Base-by-base conservation (phyloP, 2,113 vertebrate genomes). In the Lagenorhynchus albirostris region DNA sequence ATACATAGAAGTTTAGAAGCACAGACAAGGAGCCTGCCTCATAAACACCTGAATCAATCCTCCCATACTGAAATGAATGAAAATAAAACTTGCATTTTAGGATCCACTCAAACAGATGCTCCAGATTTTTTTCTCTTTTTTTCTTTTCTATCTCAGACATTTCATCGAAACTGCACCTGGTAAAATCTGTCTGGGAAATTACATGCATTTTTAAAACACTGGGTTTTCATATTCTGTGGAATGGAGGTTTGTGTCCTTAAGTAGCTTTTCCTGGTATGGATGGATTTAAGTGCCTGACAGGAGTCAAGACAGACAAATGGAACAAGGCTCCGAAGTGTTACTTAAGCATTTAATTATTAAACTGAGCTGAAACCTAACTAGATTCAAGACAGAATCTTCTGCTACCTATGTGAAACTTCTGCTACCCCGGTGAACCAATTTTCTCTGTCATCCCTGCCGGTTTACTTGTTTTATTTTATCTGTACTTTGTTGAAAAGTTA, bases 111-210 rank as follows among this genome's bases (percentile, higher is more conserved):
- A 80, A 95, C 71, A 97, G 83, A 97, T 96, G 96, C 92, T 96
- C 74, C 2, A 15, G 70, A 29, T 50, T 70, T 79, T 71, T 38
- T 67, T 94, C 26, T 81, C 86, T 53, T 41, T 26, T 68, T 9
- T 38, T 31, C 38, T 86, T 71, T 90, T 92, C 62, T 89, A 60
- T 89, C 90, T 70, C 87, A 90, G 95, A 90, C 63, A 67, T 89
- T 97, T 92, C 80, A 97, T 77, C 41, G 17, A 41, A 96, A 94
- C 80, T 92, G 87, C 92, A 97, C 95, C 97, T 95, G 94, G 79
- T 68, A 18, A 96, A 96, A 85, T 97, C 85, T 94, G 77, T 82
- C 91, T 91, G 91, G 33, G 67, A 71, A 96, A 88, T 68, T 80
- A 74, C 23, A 91, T 67, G 70, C 73, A 65, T 93, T 77, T 95